Conservation (phyloP, 2,888 invertebrate genomes). For the Oligia fasciuncula region DNA sequence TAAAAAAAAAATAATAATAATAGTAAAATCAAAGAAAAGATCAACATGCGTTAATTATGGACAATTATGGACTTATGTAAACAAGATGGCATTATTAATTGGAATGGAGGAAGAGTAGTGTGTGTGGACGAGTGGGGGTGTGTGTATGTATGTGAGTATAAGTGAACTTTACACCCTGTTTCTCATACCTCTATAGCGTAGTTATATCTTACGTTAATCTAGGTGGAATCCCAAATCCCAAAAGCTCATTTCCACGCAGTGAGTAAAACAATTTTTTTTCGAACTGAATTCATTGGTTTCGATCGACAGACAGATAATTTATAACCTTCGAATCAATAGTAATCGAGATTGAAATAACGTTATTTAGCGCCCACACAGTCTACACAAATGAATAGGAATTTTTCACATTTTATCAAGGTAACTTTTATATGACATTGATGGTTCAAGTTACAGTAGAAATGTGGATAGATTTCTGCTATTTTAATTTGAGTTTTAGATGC, state of each 20-base stretch:
- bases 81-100: too few relatives aligned
- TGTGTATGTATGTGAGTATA: too few relatives aligned
- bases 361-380: conserved; percentile 36
- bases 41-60: too few relatives aligned
- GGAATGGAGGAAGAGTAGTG: too few relatives aligned
- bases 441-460: conserved; percentile 9
- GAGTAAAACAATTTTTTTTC: not conserved
- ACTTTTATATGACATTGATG: conserved; percentile 38
- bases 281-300: not conserved
- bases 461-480: conserved; percentile 12
- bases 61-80: too few relatives aligned
- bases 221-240: too few relatives aligned
- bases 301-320: conserved; percentile 12
- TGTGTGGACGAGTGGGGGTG: too few relatives aligned
- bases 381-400: conserved; percentile 11
- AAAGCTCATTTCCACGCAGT: not conserved
- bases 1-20: too few relatives aligned
- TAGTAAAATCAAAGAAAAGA: too few relatives aligned
- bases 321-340: conserved; percentile 12
- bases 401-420: conserved; percentile 43
- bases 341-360: conserved; percentile 1
- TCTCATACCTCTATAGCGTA: too few relatives aligned
- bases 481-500: not conserved
- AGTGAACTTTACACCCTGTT: too few relatives aligned
- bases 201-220: too few relatives aligned